Base-by-base conservation (phyloP, 2,113 vertebrate genomes). In the Psittacara wagleri region DNA sequence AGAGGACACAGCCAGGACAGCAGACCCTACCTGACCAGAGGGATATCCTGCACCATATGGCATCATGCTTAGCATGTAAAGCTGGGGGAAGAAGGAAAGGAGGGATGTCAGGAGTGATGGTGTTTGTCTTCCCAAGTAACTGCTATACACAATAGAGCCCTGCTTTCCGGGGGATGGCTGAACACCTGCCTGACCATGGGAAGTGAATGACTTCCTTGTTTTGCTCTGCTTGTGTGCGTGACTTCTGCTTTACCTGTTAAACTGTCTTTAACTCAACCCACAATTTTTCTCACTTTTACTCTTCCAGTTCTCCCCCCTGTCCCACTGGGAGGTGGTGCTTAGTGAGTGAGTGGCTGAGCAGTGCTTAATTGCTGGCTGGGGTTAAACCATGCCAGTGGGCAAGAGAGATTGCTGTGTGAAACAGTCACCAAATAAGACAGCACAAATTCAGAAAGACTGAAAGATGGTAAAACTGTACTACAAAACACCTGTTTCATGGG, bases 31-130 rank as follows among this genome's bases (percentile, higher is more conserved):
- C 6, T 68, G 39, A 7, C 31, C 35, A 63, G 16, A 54, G n/a
- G 20, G 13, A 48, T 16, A 41, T 5, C 2, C 24, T n/a, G n/a
- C n/a, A n/a, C 2, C 31, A 29, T 10, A 20, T 4, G 5, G 14
- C 35, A 41, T 33, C 43, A 33, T 13, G 12, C 4, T 49, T 35
- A 37, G 31, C 6, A 44, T 25, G 28, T 29, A 51, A 63, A 76
- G 19, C 3, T 29, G 13, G 3, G 2, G 19, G 22, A 43, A 63
- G 35, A 27, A 78, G 3, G 23, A 57, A 62, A 75, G 27, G 4
- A 2, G 5, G 7, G 13, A 57, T 11, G 19, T 44, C 63, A 17
- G 18, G 23, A 82, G 33, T 22, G 3, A 44, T 18, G 16, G 13
- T 5, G 10, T 51, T 82, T 57, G 27, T 82, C 70, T 63, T 70